Evolutionary conservation across 1,140 invertebrate species (phyloP).

Genomic region (Drosophila insularis): DNA sequence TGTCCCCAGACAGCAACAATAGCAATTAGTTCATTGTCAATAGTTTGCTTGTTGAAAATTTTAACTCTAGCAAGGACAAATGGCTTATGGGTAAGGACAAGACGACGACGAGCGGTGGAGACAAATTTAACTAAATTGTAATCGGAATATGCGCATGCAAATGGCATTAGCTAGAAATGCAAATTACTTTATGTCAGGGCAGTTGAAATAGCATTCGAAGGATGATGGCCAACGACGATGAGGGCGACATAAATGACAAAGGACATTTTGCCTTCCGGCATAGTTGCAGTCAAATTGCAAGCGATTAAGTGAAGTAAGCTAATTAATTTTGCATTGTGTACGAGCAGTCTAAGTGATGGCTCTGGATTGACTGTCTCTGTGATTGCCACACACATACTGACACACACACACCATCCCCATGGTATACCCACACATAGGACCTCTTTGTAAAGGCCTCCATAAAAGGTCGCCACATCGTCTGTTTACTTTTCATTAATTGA

Average conservation of each 20-base stretch:
- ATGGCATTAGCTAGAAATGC: slow-evolving; percentile 78
- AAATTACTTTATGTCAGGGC: slow-evolving; percentile 72
- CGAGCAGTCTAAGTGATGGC: slow-evolving; percentile 20
- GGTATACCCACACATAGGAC: neutral
- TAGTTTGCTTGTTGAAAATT: slow-evolving; percentile 78
- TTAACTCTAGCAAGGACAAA: slow-evolving; percentile 61
- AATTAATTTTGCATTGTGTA: slow-evolving; percentile 80
- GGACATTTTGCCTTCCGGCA: slow-evolving; percentile 34
- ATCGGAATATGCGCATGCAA: slow-evolving; percentile 80
- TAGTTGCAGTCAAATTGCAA: slow-evolving; percentile 75
- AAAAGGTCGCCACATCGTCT: slow-evolving; percentile 31
- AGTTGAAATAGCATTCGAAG: slow-evolving; percentile 39
- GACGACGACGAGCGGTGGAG: slow-evolving; percentile 4
- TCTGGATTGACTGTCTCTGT: slow-evolving; percentile 23
- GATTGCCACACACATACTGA: slow-evolving; percentile 31
- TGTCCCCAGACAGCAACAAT: slow-evolving; percentile 77
- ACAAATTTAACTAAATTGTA: slow-evolving; percentile 79
- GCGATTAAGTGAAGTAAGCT: slow-evolving; percentile 79
- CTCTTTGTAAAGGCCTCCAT: slow-evolving; percentile 6
- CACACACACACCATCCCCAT: slow-evolving; percentile 13
- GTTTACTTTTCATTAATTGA: slow-evolving; percentile 79
- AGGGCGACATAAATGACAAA: slow-evolving; percentile 15
- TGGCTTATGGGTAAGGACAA: slow-evolving; percentile 4
- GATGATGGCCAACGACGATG: slow-evolving; percentile 38
- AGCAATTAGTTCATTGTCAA: slow-evolving; percentile 81